Conservation (phyloP, 2,113 vertebrate species). For the Corythornis vintsioides region DNA sequence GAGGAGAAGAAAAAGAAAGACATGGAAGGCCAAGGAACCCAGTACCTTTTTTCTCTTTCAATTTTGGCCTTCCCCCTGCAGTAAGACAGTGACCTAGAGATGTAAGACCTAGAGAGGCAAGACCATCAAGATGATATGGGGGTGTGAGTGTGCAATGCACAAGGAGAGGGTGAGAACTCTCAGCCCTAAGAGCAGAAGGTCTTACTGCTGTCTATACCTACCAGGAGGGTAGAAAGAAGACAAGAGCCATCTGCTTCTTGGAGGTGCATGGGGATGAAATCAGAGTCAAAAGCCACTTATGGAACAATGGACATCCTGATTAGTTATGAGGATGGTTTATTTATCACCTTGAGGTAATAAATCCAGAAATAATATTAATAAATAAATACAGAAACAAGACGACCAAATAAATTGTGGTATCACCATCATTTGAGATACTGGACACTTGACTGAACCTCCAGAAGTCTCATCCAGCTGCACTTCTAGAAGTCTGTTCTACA, state of each 20-base stretch:
- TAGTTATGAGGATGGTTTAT: not conserved
- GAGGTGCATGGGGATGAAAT: not conserved
- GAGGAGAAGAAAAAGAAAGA: not conserved
- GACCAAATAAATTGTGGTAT: not conserved
- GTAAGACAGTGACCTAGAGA: not conserved
- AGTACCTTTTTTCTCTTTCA: not conserved
- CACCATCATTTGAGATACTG: fast-evolving
- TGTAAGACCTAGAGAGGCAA: not conserved
- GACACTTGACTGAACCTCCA: not conserved
- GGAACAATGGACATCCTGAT: not conserved
- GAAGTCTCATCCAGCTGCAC: not conserved
- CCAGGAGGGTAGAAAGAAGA: not conserved
- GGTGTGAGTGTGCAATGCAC: not conserved
- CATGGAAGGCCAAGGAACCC: not conserved
- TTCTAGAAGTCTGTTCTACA: not conserved
- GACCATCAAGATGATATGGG: too few relatives aligned
- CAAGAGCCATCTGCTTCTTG: not conserved
- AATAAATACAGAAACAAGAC: not conserved
- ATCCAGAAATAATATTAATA: too few relatives aligned
- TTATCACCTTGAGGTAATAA: not conserved
- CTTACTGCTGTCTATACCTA: not conserved
- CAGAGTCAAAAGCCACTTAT: not conserved
- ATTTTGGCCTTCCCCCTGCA: not conserved
- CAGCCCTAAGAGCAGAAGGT: not conserved
- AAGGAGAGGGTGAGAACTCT: not conserved